These are phyloP conservation scores for Amphipyra berbera DNA, from an alignment of 2,888 invertebrate genomes.

Conservation along the genomic window DNA sequence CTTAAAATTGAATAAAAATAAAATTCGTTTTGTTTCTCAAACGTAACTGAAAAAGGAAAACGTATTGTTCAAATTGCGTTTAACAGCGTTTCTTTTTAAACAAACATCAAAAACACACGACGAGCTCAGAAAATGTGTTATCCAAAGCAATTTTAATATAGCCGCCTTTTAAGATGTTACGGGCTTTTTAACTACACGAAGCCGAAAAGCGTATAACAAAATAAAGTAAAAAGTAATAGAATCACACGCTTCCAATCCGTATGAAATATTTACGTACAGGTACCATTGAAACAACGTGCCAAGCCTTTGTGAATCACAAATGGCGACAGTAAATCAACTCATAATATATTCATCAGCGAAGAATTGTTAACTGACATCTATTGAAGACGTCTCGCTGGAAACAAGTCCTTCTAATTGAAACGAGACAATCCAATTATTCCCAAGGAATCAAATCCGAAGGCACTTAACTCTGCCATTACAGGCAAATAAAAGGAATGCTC, in stretches of 20 bases:
- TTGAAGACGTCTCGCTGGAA: conserved; percentile 33
- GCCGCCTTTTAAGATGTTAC: neutral
- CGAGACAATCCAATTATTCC: conserved; percentile 55
- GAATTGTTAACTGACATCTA: conserved; percentile 37
- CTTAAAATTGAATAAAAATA: conserved; percentile 29
- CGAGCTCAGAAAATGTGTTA: neutral
- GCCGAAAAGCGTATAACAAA: conserved; percentile 9
- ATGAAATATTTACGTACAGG: conserved; percentile 18
- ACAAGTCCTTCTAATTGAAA: conserved; percentile 51
- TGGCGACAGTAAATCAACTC: conserved; percentile 39
- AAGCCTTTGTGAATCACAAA: conserved; percentile 49
- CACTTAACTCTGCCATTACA: conserved; percentile 57
- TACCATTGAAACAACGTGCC: conserved; percentile 19
- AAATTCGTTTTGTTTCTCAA: conserved; percentile 10
- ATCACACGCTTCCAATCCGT: conserved; percentile 1
- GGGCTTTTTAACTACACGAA: conserved; percentile 1
- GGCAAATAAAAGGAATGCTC: conserved; percentile 53
- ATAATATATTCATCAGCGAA: conserved; percentile 51
- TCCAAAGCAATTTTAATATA: conserved; percentile 7
- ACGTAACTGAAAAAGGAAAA: conserved; percentile 10
- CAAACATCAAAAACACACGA: conserved; percentile 16
- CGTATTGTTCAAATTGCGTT: conserved; percentile 18
- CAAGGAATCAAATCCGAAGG: conserved; percentile 55
- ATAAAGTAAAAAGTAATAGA: conserved; percentile 8
- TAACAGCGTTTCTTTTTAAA: conserved; percentile 16